Evolutionary conservation across 2,113 vertebrate genomes (phyloP), one percentile per base, ranked within the genome.

Genomic region (Malurus melanocephalus): DNA sequence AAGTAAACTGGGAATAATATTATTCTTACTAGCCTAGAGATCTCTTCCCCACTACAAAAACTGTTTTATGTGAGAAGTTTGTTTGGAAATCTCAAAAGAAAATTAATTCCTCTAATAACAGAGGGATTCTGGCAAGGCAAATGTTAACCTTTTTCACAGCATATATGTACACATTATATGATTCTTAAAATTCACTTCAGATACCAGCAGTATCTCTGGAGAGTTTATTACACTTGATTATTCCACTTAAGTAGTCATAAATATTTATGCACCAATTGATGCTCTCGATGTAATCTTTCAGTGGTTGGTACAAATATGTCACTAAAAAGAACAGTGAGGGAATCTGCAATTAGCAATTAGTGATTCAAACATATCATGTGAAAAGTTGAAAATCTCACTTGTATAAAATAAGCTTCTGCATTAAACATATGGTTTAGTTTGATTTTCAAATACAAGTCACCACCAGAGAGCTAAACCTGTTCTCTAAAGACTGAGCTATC

Each of bases 191-290:
- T 59, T 60, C 48, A 0, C 86, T 95, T 95, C 91, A 95, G 81
- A 92, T 73, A 82, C 61, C 48, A 82, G 71, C 73, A 79, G 40
- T 53, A 60, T 56, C 68, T 95, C 80, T 75, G 33, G 93, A 96
- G 76, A 87, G 80, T 94, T 91, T 78, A 91, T 95, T 80, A 92
- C n/a, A 87, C 81, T 96, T 96, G 93, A 94, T 95, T 94, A 92
- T 80, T 92, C 91, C 87, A 93, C 72, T 96, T 95, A 94, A 95
- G 85, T 82, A 94, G 93, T 93, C 75, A 95, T 93, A 92, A 96
- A 96, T 96, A 93, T 95, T 93, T 95, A 94, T 96, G 60, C 75
- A 69, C 38, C 62, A 51, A 76, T 92, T 96, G 68, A 91, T 95
- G 94, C 90, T 94, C 66, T 93, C 2, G 52, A 96, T 94, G 83